Evolutionary conservation across 2,113 vertebrate genomes (phyloP).

Genomic region (Tetrao urogallus): DNA sequence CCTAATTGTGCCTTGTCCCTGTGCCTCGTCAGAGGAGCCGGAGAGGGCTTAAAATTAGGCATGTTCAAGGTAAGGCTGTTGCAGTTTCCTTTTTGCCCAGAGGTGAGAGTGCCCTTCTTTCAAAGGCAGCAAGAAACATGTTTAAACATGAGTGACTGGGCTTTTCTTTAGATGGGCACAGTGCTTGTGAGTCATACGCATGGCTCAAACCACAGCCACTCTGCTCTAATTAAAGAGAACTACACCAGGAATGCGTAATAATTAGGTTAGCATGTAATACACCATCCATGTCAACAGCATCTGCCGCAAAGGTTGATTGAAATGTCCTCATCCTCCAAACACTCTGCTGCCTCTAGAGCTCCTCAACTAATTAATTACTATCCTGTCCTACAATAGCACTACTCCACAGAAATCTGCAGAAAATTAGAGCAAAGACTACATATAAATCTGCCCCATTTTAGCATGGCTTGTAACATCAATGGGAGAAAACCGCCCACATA

Average conservation of each 20-base stretch:
- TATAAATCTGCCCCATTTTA: constrained; percentile 15
- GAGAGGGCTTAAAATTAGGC: background rate
- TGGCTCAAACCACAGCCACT: constrained; percentile 41
- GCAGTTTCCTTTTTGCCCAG: background rate
- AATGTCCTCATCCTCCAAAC: constrained; percentile 24
- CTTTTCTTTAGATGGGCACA: constrained; percentile 9
- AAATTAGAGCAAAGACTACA: constrained; percentile 8
- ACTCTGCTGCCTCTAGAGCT: background rate
- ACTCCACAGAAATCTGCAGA: constrained; percentile 51
- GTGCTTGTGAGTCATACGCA: constrained; percentile 36
- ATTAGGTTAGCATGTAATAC: constrained; percentile 46
- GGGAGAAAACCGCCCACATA: constrained; percentile 28
- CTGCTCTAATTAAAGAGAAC: constrained; percentile 68
- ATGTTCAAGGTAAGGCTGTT: background rate
- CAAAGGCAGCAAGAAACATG: background rate
- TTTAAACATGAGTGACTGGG: background rate
- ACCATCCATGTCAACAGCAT: constrained; percentile 24
- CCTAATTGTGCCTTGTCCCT: background rate
- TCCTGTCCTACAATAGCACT: background rate
- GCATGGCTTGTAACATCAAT: background rate
- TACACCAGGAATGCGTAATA: constrained; percentile 61
- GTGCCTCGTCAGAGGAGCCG: background rate
- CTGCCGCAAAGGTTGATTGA: constrained; percentile 22
- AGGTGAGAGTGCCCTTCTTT: background rate
- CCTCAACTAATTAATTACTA: background rate